Conservation (phyloP, 2,113 vertebrate species). For the Anas platyrhynchos region DNA sequence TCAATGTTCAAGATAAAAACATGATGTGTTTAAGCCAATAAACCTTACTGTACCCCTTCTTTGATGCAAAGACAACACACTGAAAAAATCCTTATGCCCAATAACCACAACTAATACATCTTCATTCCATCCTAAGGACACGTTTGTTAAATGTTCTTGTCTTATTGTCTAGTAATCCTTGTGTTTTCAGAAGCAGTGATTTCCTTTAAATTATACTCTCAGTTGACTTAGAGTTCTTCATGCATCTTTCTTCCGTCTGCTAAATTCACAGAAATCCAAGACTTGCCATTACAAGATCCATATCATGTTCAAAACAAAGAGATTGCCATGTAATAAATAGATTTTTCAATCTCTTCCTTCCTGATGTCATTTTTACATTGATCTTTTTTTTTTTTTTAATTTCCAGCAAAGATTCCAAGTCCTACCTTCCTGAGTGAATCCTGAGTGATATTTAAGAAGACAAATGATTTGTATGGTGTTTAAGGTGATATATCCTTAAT, state of each 20-base stretch:
- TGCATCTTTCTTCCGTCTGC: constrained; percentile 17
- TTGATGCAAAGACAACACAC: neutral
- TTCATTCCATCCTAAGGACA: neutral
- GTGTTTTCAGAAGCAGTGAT: constrained; percentile 6
- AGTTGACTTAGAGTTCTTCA: constrained; percentile 15
- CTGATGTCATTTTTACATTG: neutral
- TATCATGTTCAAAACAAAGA: neutral
- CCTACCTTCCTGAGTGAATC: neutral
- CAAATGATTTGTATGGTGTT: neutral
- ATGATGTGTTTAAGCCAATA: neutral
- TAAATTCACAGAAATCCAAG: constrained; percentile 53
- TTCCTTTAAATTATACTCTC: constrained; percentile 52
- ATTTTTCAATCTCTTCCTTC: neutral
- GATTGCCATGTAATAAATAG: neutral
- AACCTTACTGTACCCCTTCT: neutral
- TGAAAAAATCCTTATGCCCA: neutral
- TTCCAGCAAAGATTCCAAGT: neutral
- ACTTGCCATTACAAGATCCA: constrained; percentile 11
- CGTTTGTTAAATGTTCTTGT: neutral
- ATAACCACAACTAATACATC: neutral
- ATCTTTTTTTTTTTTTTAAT: neutral
- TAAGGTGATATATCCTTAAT: neutral
- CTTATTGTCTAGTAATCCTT: constrained; percentile 6
- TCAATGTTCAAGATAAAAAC: neutral
- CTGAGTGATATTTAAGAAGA: neutral